Evolutionary conservation across 2,113 vertebrate species (phyloP).

Genomic region (Chamaea fasciata): DNA sequence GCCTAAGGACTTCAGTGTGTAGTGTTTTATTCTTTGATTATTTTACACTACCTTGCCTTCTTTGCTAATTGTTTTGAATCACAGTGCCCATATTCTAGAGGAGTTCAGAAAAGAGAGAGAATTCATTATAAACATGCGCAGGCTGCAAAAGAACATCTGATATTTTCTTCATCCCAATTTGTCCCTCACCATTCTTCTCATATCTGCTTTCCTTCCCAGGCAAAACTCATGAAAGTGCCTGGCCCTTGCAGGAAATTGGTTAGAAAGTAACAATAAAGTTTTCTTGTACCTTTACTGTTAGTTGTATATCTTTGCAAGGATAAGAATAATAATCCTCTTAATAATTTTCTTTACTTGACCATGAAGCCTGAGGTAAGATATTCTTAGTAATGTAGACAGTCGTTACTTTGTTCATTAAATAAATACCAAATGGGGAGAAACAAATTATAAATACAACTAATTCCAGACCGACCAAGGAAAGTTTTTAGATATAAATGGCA

Average conservation of each 20-base stretch:
- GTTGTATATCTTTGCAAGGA: not conserved
- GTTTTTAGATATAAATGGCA: not conserved
- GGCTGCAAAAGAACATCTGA: fast-evolving
- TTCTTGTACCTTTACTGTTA: not conserved
- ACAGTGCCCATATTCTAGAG: not conserved
- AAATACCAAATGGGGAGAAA: not conserved
- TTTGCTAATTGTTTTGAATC: not conserved
- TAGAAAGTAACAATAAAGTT: not conserved
- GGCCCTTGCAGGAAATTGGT: not conserved
- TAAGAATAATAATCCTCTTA: not conserved
- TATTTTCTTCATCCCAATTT: not conserved
- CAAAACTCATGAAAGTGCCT: not conserved
- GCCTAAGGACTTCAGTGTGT: not conserved
- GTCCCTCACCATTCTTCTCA: not conserved
- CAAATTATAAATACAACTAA: constrained; percentile 8
- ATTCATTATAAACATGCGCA: not conserved
- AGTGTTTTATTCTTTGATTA: not conserved
- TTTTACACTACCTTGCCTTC: not conserved
- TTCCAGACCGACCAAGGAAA: constrained; percentile 4
- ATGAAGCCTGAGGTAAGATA: not conserved
- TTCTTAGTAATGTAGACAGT: not conserved
- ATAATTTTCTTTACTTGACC: not conserved
- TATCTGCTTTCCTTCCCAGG: not conserved
- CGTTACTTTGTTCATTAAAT: not conserved
- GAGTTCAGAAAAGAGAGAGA: not conserved